Evolutionary conservation across 2,113 vertebrate genomes (phyloP).

Genomic region (Chloebia gouldiae): DNA sequence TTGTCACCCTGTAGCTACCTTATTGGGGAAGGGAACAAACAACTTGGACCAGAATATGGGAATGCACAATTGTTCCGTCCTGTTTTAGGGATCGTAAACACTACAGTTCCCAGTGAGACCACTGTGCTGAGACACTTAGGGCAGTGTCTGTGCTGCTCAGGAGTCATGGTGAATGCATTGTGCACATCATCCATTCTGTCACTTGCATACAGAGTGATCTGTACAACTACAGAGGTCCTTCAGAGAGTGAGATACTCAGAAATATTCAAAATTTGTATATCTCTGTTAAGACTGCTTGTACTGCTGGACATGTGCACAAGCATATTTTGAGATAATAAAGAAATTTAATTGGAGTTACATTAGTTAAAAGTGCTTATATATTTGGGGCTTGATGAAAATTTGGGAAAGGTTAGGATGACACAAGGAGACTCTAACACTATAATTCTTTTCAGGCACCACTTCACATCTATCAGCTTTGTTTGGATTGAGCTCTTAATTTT

Average conservation of each 20-base stretch:
- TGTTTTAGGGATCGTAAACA: accelerated
- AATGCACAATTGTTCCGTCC: background rate
- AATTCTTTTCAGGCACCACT: background rate
- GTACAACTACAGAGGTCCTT: background rate
- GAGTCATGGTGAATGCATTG: background rate
- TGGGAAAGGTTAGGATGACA: background rate
- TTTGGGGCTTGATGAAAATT: background rate
- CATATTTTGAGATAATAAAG: background rate
- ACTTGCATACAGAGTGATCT: background rate
- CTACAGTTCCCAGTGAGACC: background rate
- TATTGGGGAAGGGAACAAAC: background rate
- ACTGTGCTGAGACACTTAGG: background rate
- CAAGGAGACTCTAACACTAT: background rate
- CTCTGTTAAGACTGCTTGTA: background rate
- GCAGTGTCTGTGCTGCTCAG: background rate
- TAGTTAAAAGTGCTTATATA: background rate
- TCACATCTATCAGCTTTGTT: background rate
- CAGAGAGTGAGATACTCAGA: background rate
- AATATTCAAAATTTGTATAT: background rate
- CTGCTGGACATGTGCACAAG: background rate
- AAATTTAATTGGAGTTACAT: background rate
- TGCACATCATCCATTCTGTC: background rate
- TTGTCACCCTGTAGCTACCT: background rate
- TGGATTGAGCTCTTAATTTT: background rate
- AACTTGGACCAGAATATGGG: accelerated